Percentiles rank a stretch among this genome's conserved stretches.
Conservation (phyloP, 2,113 vertebrate species). For the Ondatra zibethicus region DNA sequence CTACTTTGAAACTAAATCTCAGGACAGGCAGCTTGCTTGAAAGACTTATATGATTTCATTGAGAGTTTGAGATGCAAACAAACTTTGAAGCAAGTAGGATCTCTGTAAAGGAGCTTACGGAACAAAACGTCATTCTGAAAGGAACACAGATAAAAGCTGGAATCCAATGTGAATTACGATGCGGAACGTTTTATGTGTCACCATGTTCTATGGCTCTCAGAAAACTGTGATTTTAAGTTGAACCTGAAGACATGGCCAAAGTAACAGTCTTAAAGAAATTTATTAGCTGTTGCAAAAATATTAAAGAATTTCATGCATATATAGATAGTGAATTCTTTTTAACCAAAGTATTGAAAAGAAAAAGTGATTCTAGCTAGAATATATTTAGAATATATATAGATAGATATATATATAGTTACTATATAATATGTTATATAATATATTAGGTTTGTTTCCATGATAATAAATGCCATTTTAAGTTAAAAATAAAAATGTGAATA, state of each 20-base stretch:
- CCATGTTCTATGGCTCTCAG: conserved; percentile 24
- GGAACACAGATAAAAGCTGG: conserved; percentile 50
- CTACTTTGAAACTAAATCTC: conserved; percentile 59
- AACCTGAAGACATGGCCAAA: conserved; percentile 24
- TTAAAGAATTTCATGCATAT: not conserved
- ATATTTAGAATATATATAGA: no score
- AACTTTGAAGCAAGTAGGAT: conserved; percentile 48
- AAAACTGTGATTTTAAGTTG: conserved; percentile 60
- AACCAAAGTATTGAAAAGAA: not conserved
- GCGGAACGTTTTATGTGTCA: conserved; percentile 51
- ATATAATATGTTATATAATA: not conserved
- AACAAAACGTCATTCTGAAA: conserved; percentile 62
- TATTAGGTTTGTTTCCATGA: not conserved
- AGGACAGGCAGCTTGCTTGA: conserved; percentile 35
- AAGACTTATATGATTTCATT: conserved; percentile 64
- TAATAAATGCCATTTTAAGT: conserved; percentile 14
- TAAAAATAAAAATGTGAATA: not conserved
- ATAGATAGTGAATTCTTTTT: not conserved
- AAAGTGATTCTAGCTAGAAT: not conserved
- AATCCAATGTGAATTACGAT: conserved; percentile 31
- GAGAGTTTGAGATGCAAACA: conserved; percentile 33
- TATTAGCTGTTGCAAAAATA: conserved; percentile 23
- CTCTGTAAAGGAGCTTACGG: conserved; percentile 31
- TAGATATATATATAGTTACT: no score
- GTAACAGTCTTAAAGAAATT: not conserved